A percentile compares a stretch with the other conserved stretches of the same genome.
Conservation (phyloP, 2,888 invertebrate species). For the Phragmatobia fuliginosa region DNA sequence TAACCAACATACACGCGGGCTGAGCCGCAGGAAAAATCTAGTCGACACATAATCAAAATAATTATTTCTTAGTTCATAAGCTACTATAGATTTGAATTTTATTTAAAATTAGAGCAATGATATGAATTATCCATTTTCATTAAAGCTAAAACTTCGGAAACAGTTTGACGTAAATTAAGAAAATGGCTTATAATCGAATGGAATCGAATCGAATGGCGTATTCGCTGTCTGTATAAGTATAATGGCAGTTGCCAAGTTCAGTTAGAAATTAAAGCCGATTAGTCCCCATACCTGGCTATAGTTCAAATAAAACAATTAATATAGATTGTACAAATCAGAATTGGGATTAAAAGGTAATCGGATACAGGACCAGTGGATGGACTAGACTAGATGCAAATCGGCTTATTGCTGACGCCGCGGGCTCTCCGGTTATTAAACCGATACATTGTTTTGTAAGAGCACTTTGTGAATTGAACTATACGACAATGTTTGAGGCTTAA, state of each 20-base stretch:
- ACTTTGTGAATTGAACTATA: constrained; percentile 36
- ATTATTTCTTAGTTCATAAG: background rate
- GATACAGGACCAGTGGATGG: constrained; percentile 42
- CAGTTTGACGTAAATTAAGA: too few relatives aligned
- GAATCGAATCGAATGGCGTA: too few relatives aligned
- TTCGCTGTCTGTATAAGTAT: too few relatives aligned
- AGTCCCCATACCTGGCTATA: constrained; percentile 6
- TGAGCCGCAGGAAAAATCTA: too few relatives aligned
- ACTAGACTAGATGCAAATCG: constrained; percentile 55
- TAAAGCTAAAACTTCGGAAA: too few relatives aligned
- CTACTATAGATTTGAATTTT: background rate
- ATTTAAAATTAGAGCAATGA: background rate
- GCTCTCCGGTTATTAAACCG: constrained; percentile 62
- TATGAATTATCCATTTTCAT: too few relatives aligned
- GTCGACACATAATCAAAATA: background rate
- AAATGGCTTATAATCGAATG: too few relatives aligned
- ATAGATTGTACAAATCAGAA: constrained; percentile 43
- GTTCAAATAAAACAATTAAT: constrained; percentile 41
- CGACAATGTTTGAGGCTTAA: constrained; percentile 21
- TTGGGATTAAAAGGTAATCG: constrained; percentile 54
- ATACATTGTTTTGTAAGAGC: constrained; percentile 54
- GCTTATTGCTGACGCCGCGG: constrained; percentile 64
- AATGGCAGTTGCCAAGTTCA: background rate
- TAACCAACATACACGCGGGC: too few relatives aligned
- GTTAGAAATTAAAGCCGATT: background rate